Conservation (phyloP, 1,140 invertebrate genomes). For the Sarcophaga bullata region DNA sequence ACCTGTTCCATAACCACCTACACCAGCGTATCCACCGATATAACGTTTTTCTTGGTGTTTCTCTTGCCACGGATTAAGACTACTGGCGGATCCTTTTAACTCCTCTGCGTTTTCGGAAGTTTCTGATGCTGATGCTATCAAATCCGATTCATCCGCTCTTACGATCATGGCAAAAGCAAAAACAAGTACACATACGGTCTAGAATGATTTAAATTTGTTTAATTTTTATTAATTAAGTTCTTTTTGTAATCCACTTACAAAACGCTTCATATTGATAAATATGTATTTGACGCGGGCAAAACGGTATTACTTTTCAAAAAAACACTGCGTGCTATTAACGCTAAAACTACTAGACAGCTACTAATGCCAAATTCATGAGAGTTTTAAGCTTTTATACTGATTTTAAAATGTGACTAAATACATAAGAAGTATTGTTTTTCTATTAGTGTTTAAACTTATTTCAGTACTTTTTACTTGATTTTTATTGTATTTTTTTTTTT, state of each 20-base stretch:
- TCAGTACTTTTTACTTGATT: neutral
- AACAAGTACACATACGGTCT: constrained; percentile 27
- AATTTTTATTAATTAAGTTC: constrained; percentile 9
- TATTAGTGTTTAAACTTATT: neutral
- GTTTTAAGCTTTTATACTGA: constrained; percentile 43
- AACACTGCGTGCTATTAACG: constrained; percentile 29
- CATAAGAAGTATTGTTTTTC: constrained; percentile 17
- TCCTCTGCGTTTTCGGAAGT: constrained; percentile 16
- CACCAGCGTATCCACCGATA: constrained; percentile 42
- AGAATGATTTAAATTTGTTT: neutral
- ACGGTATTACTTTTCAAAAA: neutral
- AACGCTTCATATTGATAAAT: constrained; percentile 43
- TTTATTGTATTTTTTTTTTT: no score
- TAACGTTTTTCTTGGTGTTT: constrained; percentile 45
- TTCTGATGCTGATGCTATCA: constrained; percentile 7
- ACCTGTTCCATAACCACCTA: constrained; percentile 48
- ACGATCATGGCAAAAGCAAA: neutral
- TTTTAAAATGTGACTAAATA: constrained; percentile 9
- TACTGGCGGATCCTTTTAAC: constrained; percentile 41
- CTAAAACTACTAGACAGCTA: constrained; percentile 41
- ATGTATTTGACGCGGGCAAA: neutral
- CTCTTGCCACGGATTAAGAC: constrained; percentile 35
- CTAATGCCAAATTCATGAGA: constrained; percentile 39
- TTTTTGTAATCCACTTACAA: constrained; percentile 43
- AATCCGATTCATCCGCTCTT: constrained; percentile 28